Base-by-base conservation (phyloP, 2,113 vertebrate species). In the Callionymus lyra region DNA sequence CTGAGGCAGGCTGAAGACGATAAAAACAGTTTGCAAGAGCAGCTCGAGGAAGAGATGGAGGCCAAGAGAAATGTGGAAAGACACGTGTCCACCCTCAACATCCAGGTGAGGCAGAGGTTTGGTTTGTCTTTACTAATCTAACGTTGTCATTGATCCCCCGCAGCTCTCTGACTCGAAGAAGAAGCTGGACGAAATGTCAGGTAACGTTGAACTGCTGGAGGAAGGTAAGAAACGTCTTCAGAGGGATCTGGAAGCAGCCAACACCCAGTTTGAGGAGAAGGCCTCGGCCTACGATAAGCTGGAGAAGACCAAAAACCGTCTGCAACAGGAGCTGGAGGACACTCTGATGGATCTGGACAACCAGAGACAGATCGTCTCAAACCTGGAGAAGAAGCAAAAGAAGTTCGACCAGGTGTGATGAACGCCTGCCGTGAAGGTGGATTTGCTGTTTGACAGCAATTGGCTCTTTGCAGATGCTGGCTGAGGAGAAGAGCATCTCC, bases 381-480 rank as follows among this genome's bases (percentile, higher is more conserved):
- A 89, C 72, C 72, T 97, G 71, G 94, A 98, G 71, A 98, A 97
- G 84, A 98, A 94, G 72, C 94, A 98, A 82, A 93, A 91, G 81
- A 98, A 96, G 68, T 98, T 98, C 49, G 93, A 98, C 53, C 94
- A 98, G 91, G 93, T 92, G n/a, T 38, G 31, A 6, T 21, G 1
- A 44, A 34, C n/a, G 6, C 31, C 18, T 35, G 32, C 16, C 32
- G 6, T 34, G 12, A 1, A 27, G 21, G 8, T 27, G 21, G 21
- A 27, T 27, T 27, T 27, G 16, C 1, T 17, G n/a, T n/a, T 48
- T 48, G 16, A 38, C n/a, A 4, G n/a, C 38, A 14, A n/a, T n/a
- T 36, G 19, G 3, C 32, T 43, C 15, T 56, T 10, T 57, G 13
- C 43, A 98, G 94, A 84, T 98, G 88, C 65, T 98, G 41, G 92